Evolutionary conservation across 2,797 vertebrate species (phyloP).

Genomic region (Scolopax rusticola): DNA sequence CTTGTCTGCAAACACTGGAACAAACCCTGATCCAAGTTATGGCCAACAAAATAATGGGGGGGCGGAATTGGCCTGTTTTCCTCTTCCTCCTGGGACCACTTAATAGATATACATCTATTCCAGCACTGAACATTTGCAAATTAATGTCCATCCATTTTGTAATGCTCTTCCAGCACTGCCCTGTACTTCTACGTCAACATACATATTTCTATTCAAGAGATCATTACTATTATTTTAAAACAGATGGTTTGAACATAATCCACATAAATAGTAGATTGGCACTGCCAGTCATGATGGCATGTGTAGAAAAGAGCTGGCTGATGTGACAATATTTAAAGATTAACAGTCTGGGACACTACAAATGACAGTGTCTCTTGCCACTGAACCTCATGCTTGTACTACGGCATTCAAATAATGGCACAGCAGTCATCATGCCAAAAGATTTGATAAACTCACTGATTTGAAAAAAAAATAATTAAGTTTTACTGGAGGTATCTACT

Average conservation of each 20-base stretch:
- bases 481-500: slow-evolving; percentile 26
- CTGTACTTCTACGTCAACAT: slow-evolving; percentile 40
- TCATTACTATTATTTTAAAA: slow-evolving; percentile 76
- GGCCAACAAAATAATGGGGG: neutral
- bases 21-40: neutral
- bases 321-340: slow-evolving; percentile 70
- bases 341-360: slow-evolving; percentile 72
- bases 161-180: slow-evolving; percentile 13
- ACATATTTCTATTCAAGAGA: slow-evolving; percentile 69
- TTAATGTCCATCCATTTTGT: slow-evolving; percentile 31
- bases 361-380: slow-evolving; percentile 68
- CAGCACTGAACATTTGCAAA: neutral
- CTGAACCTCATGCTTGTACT: slow-evolving; percentile 54
- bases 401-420: slow-evolving; percentile 51
- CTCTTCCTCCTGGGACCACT: neutral
- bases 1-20: slow-evolving; percentile 6
- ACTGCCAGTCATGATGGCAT: slow-evolving; percentile 73
- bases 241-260: slow-evolving; percentile 78
- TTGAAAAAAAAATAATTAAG: neutral
- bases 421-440: slow-evolving; percentile 15
- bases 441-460: slow-evolving; percentile 33
- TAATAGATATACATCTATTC: neutral
- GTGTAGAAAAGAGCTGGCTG: slow-evolving; percentile 74
- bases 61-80: neutral
- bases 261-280: slow-evolving; percentile 78